phyloP scores from a whole-genome alignment of 2,888 invertebrate species.

The Pteria penguin region DNA sequence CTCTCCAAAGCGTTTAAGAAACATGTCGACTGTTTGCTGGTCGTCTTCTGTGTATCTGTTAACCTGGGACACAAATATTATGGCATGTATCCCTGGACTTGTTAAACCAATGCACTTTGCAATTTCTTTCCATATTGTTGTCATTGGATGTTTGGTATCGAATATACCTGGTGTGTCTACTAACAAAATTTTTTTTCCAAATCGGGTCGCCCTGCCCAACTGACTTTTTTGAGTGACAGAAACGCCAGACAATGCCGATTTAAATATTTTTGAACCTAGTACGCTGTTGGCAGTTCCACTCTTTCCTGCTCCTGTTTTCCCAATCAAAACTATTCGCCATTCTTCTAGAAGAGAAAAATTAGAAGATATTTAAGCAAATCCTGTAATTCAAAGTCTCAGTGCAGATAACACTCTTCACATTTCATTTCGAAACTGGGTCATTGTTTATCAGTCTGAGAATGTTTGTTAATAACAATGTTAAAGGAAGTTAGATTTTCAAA shows the following conservation, averaged over 20 bases:
- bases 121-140: conserved; percentile 30
- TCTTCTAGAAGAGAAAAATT: too few species aligned
- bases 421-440: too few species aligned
- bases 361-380: too few species aligned
- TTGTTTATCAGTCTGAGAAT: too few species aligned
- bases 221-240: conserved; percentile 40
- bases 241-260: conserved; percentile 20
- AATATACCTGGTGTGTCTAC: conserved; percentile 51
- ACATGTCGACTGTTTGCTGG: conserved; percentile 26
- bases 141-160: conserved; percentile 39
- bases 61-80: conserved; percentile 32
- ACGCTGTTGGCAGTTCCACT: conserved; percentile 48
- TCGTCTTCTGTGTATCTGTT: conserved; percentile 45
- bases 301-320: conserved; percentile 48
- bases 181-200: conserved; percentile 19
- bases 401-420: too few species aligned
- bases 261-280: conserved; percentile 31
- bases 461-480: too few species aligned
- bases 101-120: conserved; percentile 41
- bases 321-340: conserved; percentile 37
- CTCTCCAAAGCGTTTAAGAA: conserved; percentile 37
- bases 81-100: conserved; percentile 44
- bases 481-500: too few species aligned
- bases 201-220: neutral
- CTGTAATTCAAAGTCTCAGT: too few species aligned